Evolutionary conservation across 2,113 vertebrate species (phyloP), one percentile per base, ranked within the genome.

Genomic region (Python bivittatus): DNA sequence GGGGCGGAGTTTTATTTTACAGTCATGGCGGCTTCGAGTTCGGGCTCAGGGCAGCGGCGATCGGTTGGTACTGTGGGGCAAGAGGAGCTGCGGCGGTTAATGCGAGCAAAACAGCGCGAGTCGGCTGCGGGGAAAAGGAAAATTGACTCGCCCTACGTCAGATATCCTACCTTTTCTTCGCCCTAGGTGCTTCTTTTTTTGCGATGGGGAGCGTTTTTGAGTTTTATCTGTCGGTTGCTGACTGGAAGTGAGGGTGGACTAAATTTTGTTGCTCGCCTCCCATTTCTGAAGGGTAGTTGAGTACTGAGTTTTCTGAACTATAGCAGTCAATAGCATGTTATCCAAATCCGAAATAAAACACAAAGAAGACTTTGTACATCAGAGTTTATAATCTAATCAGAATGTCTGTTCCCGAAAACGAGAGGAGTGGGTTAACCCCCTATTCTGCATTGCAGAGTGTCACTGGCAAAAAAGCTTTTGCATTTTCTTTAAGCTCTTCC

Each of bases 121-220:
- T 96, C 97, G 33, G 96, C 97, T 2, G 98, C 97, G 29, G 96
- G 96, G 1, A 98, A 97, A 2, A 98, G 97, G 95, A 99, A 98
- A 4, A 96, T 99, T 15, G 99, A 99, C 17, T 99, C 99, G n/a
- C 99, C 99, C 0, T 98, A 99, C 44, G 98, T 98, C 6, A 98
- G 98, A 97, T 98, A 98, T 97, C 97, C 97, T 98, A 89, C 33
- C 23, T 79, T 79, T 22, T 68, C 29, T 68, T 79, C 72, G 33
- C 17, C 33, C n/a, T n/a, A 38, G 17, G 17, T 79, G 17, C 15
- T 17, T n/a, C n/a, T 2, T 6, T 22, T 22, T 64, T 10, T 64
- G 33, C 33, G 17, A 79, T 33, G 33, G 15, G 33, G 72, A 79
- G 17, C 20, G n/a, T 20, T 38, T 13, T 79, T 68, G 6, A 38